Evolutionary conservation across 2,113 vertebrate species (phyloP).

Genomic region (Laticauda colubrina): DNA sequence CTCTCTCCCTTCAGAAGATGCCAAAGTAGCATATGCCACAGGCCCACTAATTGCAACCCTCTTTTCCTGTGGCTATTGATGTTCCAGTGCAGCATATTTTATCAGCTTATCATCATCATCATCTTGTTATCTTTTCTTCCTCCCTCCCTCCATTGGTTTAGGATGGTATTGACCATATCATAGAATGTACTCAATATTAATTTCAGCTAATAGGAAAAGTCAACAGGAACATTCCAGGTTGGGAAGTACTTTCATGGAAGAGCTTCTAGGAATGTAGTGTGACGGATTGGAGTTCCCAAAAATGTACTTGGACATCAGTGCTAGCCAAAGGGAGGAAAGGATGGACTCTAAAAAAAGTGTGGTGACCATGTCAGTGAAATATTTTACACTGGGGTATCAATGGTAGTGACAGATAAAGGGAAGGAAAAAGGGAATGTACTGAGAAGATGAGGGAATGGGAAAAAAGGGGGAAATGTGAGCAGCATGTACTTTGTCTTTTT

Average conservation of each 20-base stretch:
- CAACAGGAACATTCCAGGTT: neutral
- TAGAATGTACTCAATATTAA: neutral
- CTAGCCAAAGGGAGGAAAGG: neutral
- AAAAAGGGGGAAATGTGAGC: neutral
- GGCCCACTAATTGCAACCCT: neutral
- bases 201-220: neutral
- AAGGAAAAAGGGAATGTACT: neutral
- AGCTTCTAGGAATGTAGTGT: neutral
- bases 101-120: neutral
- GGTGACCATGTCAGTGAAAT: neutral
- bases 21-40: neutral
- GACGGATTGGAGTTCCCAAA: neutral
- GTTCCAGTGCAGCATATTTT: neutral
- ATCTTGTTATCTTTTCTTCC: neutral
- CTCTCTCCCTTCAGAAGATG: neutral
- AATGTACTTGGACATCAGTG: neutral
- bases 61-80: neutral
- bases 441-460: neutral
- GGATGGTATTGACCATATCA: neutral
- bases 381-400: neutral
- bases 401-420: neutral
- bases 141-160: neutral
- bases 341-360: neutral
- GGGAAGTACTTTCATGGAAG: neutral
- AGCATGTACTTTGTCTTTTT: neutral